Evolutionary conservation across 2,113 vertebrate genomes (phyloP).

Genomic region (Oreochromis aureus): DNA sequence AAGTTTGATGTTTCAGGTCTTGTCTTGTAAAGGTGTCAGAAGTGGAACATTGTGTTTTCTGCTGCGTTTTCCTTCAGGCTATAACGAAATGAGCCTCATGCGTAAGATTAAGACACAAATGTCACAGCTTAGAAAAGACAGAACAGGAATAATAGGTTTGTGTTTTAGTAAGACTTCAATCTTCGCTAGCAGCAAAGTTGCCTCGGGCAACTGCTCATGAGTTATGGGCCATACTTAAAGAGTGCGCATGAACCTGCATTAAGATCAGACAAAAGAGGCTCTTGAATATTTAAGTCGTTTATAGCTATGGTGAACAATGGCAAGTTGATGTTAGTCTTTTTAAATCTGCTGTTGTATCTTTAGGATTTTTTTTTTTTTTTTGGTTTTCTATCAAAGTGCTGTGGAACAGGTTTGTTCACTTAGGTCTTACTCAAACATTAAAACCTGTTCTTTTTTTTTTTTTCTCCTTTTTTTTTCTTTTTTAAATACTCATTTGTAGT

Average conservation of each 20-base stretch:
- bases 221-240: background rate
- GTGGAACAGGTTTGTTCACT: background rate
- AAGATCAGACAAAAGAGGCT: background rate
- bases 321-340: background rate
- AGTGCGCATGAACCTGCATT: background rate
- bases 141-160: constrained; percentile 47
- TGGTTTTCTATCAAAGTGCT: background rate
- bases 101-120: background rate
- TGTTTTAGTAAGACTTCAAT: constrained; percentile 10
- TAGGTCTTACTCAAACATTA: background rate
- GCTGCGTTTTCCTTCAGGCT: background rate
- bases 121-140: background rate
- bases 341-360: background rate
- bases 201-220: background rate
- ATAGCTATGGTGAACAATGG: background rate
- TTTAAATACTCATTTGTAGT: background rate
- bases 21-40: background rate
- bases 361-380: background rate
- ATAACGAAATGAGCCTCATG: background rate
- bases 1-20: constrained; percentile 67
- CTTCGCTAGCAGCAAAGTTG: constrained; percentile 5
- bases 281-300: background rate
- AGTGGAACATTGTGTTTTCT: background rate
- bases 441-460: background rate
- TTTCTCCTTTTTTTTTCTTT: fast-evolving